phyloP scores from a whole-genome alignment of 1,140 invertebrate species.

The Bombus ignitus region DNA sequence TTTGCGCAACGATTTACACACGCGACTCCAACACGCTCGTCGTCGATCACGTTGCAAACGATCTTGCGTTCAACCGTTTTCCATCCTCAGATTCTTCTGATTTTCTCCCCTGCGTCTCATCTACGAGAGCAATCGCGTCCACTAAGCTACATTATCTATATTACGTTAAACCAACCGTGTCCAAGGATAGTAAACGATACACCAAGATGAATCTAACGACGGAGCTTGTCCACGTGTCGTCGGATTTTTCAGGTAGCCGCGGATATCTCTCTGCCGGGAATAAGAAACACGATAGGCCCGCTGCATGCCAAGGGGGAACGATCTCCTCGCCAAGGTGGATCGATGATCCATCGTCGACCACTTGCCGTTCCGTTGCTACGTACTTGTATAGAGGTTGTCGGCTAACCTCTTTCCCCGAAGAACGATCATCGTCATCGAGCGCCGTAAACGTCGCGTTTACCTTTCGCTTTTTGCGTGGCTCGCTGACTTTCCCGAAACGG shows the following conservation, averaged over 20 bases:
- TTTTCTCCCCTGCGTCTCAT: too few species aligned
- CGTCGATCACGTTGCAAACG: neutral
- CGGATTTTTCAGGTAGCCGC: conserved; percentile 34
- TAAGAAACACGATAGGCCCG: conserved; percentile 45
- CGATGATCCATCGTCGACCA: conserved; percentile 28
- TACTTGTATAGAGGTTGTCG: neutral
- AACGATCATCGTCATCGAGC: neutral
- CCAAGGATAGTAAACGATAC: conserved; percentile 22
- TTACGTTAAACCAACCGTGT: neutral
- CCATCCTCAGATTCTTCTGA: neutral
- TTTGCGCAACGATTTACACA: conserved; percentile 14
- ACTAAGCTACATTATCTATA: neutral
- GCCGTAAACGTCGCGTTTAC: conserved; percentile 10
- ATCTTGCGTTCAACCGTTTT: neutral
- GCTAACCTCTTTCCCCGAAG: neutral
- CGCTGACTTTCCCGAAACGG: conserved; percentile 12
- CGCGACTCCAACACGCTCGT: neutral
- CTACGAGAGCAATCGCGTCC: neutral
- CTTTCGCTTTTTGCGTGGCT: conserved; percentile 6
- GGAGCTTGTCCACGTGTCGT: conserved; percentile 17
- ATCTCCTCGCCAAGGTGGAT: conserved; percentile 13
- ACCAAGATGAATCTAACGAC: conserved; percentile 22
- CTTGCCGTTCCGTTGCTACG: neutral
- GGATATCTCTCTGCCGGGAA: conserved; percentile 10
- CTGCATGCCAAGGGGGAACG: conserved; percentile 8